These are phyloP conservation scores for Umimayanthus chanpuru DNA, from an alignment of 92 coral and sea anemone genomes.

Conservation along the genomic window DNA sequence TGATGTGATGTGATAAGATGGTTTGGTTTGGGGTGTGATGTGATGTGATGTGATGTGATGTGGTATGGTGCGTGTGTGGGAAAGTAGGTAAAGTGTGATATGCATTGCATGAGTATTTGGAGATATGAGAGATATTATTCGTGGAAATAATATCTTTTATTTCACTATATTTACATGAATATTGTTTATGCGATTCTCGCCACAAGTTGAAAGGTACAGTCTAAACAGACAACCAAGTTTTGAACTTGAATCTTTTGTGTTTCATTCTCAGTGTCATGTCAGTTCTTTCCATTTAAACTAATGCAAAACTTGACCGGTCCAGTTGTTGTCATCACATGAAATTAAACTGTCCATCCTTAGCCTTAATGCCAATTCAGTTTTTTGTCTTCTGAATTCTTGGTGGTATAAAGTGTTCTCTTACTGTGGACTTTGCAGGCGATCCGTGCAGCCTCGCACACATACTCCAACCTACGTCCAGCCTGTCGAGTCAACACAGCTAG, in stretches of 20 bases:
- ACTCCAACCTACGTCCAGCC: neutral
- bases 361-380: too few species aligned
- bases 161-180: neutral
- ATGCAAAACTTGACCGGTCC: neutral
- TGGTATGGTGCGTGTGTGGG: neutral
- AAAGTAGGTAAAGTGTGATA: too few species aligned
- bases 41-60: neutral
- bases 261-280: neutral
- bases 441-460: neutral
- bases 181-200: neutral
- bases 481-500: neutral
- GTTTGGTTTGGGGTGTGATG: neutral
- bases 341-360: neutral
- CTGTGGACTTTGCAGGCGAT: neutral
- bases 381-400: neutral
- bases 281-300: neutral
- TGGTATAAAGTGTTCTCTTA: neutral
- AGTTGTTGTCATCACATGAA: neutral
- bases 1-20: neutral
- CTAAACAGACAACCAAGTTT: neutral
- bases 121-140: too few species aligned
- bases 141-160: too few species aligned
- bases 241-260: neutral
- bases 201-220: neutral
- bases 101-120: too few species aligned